phyloP scores from a whole-genome alignment of 2,888 invertebrate genomes.

The Agrilus cyanescens region DNA sequence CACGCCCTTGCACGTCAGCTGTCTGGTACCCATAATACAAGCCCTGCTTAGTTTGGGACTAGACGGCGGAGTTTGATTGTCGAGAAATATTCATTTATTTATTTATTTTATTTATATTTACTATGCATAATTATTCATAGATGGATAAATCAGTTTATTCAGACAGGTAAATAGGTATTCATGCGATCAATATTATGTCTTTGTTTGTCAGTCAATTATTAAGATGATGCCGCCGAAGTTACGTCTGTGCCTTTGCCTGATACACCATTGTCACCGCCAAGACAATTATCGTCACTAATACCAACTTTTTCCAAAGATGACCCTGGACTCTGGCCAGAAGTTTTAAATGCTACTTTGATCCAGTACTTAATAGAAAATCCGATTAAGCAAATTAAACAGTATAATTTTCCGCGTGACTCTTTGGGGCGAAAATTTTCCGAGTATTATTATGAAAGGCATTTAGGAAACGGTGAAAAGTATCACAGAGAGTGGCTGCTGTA shows the following conservation, averaged over 20 bases:
- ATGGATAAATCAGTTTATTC: too few species aligned
- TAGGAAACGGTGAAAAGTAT: slow-evolving; percentile 12
- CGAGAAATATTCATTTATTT: too few species aligned
- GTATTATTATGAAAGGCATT: too few species aligned
- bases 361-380: slow-evolving; percentile 14
- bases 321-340: slow-evolving; percentile 15
- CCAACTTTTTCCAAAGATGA: slow-evolving; percentile 16
- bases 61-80: too few species aligned
- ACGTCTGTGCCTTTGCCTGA: slow-evolving; percentile 9
- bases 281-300: slow-evolving; percentile 11
- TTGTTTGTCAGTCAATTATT: not conserved
- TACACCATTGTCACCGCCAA: slow-evolving; percentile 9
- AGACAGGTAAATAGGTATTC: too few species aligned
- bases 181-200: too few species aligned
- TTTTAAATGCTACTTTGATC: slow-evolving; percentile 14
- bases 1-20: too few species aligned
- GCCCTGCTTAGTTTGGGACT: too few species aligned
- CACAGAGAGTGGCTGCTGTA: slow-evolving; percentile 12
- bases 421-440: slow-evolving; percentile 11
- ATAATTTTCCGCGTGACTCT: slow-evolving; percentile 14
- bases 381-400: slow-evolving; percentile 14
- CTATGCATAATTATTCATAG: too few species aligned
- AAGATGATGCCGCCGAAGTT: slow-evolving; percentile 4
- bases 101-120: too few species aligned
- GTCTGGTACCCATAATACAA: too few species aligned